Percentiles rank a stretch among this genome's conserved stretches.
These are phyloP conservation scores for Gorsachius magnificus DNA, from an alignment of 2,797 vertebrate species.

Conservation along the genomic window DNA sequence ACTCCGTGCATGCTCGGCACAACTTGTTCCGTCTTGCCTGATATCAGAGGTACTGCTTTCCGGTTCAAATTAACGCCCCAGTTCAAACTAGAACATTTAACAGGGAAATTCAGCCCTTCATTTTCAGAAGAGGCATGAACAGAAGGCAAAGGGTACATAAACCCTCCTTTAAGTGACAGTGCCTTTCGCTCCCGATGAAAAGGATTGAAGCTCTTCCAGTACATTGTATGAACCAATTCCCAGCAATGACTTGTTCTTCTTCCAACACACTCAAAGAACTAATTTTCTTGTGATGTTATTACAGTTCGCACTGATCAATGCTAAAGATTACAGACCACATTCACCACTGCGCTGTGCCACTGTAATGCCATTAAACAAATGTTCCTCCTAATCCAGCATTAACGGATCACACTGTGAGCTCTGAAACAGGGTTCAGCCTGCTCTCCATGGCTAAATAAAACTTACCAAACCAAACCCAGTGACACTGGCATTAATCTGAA, in stretches of 20 bases:
- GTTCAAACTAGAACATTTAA: not conserved
- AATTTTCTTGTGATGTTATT: not conserved
- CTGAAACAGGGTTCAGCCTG: not conserved
- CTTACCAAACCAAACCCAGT: not conserved
- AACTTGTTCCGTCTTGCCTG: not conserved
- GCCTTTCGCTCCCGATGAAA: not conserved
- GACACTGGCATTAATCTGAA: not conserved
- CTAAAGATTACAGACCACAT: not conserved
- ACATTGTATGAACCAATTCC: not conserved
- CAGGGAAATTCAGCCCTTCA: not conserved
- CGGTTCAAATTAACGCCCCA: not conserved
- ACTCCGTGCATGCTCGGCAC: not conserved
- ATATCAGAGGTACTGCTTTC: not conserved
- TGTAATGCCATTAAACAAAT: conserved; percentile 7
- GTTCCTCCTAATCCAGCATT: conserved; percentile 16
- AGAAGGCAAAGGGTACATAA: not conserved
- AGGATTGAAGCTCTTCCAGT: not conserved
- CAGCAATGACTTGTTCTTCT: not conserved
- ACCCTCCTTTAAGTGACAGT: not conserved
- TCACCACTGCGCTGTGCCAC: not conserved
- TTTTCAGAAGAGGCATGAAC: not conserved
- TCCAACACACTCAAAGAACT: not conserved
- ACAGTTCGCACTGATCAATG: not conserved
- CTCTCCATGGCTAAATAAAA: not conserved
- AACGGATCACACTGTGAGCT: not conserved